Base-by-base conservation (phyloP, 2,797 vertebrate genomes). In the Arremon brunneinucha region DNA sequence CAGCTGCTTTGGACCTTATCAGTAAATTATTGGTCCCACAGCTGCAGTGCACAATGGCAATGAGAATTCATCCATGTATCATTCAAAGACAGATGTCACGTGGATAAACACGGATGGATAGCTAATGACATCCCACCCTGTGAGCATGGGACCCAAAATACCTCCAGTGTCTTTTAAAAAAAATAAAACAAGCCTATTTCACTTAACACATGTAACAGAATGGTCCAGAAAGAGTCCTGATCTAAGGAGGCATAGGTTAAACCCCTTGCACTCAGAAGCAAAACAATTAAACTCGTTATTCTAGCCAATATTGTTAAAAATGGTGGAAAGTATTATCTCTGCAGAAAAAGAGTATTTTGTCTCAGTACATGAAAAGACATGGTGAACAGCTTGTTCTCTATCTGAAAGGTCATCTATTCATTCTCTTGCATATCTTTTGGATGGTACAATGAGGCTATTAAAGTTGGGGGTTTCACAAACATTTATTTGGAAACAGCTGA, bases 221-320 rank as follows among this genome's bases (percentile, higher is more conserved):
- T 65, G 37, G 78, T 85, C 62, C 82, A 85, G 72, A 94, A 96
- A 70, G 74, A 78, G 70, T 75, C 65, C 18, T 72, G 47, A 72
- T 47, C 47, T 46, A 56, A 85, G 80, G 60, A 83, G 0, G 0
- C 35, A 67, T 1, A 79, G 85, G 70, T 92, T 91, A 89, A 96
- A 27, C 26, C 27, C 71, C 27, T 44, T 76, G 55, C 56, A 81
- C 85, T 67, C 75, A 88, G 74, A 94, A 69, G 79, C 44, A 90
- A 96, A 90, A 91, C 69, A 84, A 90, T 56, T 34, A 64, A 91
- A 91, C 94, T 94, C 74, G 90, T 90, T 96, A 71, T 96, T 95
- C 93, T 96, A 94, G 91, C 46, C 75, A 88, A 92, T 72, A 79
- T 23, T 85, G 87, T 87, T 94, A 78, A 94, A 93, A 88, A 90